Evolutionary conservation across 2,113 vertebrate genomes (phyloP), one percentile per base, ranked within the genome.

Genomic region (Lutjanus erythropterus): DNA sequence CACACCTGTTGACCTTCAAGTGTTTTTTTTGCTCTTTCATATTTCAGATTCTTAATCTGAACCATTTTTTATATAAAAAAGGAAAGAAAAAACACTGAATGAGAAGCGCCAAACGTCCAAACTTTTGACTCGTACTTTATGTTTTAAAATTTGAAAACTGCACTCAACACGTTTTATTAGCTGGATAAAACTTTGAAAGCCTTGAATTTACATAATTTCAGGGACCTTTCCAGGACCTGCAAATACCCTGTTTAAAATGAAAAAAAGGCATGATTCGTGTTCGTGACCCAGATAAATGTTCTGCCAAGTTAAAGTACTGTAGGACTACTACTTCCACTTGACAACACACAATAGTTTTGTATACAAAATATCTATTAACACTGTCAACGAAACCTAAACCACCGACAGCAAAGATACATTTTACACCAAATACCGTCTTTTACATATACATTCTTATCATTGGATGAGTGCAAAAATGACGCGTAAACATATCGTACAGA

Each of bases 321-420:
- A 21, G 47, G 70, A 86, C 75, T 58, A 86, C 77, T 60, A 85
- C 75, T 72, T 86, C 79, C 80, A 87, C 86, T 59, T 65, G 29
- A 84, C 75, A 35, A 89, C 78, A 83, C 67, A 61, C 18, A 78
- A 65, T 55, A 85, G 35, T 55, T 87, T 71, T 33, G 73, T 81
- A 77, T 91, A 86, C 64, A 89, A 89, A 91, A 91, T 80, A 89
- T 86, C 74, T 67, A 89, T 69, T 16, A 66, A 83, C 81, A 91
- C 80, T 6, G 72, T 76, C 64, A 65, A 90, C 56, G 4, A 72
- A 85, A 75, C 71, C 88, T 62, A 67, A 85, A 79, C 86, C 80
- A 35, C 78, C 71, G 61, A 90, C 85, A 80, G 70, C 71, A 73
- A 74, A 78, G 69, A 84, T 41, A 87, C 78, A 41, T 71, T 82